Percentiles rank a stretch among this genome's conserved stretches.
These are phyloP conservation scores for Pilophorus perplexus DNA, from an alignment of 2,888 invertebrate genomes.

Conservation along the genomic window DNA sequence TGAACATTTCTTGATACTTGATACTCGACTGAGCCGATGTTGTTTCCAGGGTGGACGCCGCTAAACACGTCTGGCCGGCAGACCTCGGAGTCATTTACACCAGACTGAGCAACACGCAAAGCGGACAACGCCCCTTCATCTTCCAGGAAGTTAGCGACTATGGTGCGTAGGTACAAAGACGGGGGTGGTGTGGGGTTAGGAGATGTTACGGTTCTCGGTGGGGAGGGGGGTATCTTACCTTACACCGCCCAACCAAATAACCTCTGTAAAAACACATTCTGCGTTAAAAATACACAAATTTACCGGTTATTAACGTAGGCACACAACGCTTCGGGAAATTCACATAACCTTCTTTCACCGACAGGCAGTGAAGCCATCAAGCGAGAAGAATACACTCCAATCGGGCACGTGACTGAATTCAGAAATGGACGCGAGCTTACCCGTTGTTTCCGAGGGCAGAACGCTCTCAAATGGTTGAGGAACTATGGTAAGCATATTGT, in stretches of 20 bases:
- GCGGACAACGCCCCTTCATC: constrained; percentile 65
- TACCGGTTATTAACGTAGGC: no score
- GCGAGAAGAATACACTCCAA: constrained; percentile 53
- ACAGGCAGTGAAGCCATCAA: constrained; percentile 55
- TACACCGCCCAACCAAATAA: no score
- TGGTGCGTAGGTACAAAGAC: no score
- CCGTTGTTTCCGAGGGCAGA: constrained; percentile 59
- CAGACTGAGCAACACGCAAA: constrained; percentile 62
- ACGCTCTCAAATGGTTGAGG: constrained; percentile 63
- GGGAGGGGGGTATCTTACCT: no score
- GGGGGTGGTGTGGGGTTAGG: no score
- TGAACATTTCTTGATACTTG: constrained; percentile 14
- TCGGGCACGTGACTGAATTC: constrained; percentile 77
- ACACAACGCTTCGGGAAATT: no score
- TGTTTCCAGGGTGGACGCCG: constrained; percentile 65
- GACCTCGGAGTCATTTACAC: constrained; percentile 69
- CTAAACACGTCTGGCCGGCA: constrained; percentile 75
- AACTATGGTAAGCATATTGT: constrained; percentile 56
- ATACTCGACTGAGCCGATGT: no score
- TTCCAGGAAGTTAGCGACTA: constrained; percentile 76
- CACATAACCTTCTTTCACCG: no score
- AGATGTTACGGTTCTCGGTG: no score
- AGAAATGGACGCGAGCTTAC: constrained; percentile 59
- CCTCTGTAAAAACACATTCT: no score
- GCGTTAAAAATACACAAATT: no score